phyloP scores from a whole-genome alignment of 2,113 vertebrate genomes.

The Numenius arquata region DNA sequence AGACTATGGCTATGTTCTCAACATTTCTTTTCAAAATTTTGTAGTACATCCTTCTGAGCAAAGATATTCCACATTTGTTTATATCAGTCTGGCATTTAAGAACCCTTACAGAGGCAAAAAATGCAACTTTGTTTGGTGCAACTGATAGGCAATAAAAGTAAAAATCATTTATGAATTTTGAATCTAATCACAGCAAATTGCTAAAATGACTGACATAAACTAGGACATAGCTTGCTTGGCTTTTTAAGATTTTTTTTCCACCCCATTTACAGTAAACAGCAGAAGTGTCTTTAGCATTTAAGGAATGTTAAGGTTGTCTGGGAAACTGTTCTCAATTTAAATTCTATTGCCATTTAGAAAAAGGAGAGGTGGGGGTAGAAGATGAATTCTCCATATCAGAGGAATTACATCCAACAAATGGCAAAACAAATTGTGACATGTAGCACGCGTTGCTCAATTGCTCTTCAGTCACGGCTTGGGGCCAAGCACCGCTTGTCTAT shows the following conservation, averaged over 20 bases:
- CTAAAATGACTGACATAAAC: neutral
- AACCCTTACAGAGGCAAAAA: neutral
- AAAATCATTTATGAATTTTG: neutral
- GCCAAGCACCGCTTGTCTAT: conserved; percentile 14
- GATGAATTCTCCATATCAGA: neutral
- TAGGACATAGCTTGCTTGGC: neutral
- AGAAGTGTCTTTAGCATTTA: neutral
- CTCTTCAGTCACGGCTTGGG: conserved; percentile 26
- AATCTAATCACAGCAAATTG: neutral
- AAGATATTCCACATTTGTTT: neutral
- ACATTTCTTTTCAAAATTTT: neutral
- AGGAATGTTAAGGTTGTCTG: neutral
- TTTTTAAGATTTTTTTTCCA: neutral
- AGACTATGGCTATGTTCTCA: accelerated
- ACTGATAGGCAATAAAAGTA: neutral
- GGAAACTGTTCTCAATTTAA: neutral
- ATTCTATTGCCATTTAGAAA: neutral
- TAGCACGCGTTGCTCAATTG: neutral
- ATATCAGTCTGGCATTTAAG: neutral
- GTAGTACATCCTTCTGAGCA: neutral
- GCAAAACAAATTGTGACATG: conserved; percentile 34
- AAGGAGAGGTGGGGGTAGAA: neutral
- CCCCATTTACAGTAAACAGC: neutral
- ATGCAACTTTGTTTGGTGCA: neutral
- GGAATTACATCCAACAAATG: conserved; percentile 13